phyloP scores from a whole-genome alignment of 1,140 invertebrate genomes.

The Heliconius hermathena region DNA sequence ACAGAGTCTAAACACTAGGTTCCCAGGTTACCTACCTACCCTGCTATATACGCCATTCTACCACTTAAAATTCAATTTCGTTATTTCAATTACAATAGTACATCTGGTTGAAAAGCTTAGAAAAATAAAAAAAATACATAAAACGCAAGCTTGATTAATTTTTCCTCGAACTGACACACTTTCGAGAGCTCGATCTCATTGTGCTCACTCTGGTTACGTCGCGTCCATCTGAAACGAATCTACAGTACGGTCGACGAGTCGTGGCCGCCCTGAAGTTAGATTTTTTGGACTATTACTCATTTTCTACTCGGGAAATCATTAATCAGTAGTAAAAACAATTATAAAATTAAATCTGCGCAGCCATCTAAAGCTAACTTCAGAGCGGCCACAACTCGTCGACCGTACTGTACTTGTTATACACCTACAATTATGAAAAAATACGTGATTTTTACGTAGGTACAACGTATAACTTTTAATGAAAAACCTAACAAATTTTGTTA shows the following conservation, averaged over 20 bases:
- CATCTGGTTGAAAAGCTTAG: neutral
- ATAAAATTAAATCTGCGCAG: too few species aligned
- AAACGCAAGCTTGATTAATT: conserved; percentile 14
- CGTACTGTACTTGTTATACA: neutral
- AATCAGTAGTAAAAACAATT: too few species aligned
- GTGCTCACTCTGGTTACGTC: conserved; percentile 17
- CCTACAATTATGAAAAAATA: neutral
- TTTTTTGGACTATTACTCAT: too few species aligned
- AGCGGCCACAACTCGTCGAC: too few species aligned
- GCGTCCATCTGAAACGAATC: conserved; percentile 16
- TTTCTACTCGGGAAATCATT: too few species aligned
- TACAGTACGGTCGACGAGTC: neutral
- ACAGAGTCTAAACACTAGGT: neutral
- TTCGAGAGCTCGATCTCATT: conserved; percentile 12
- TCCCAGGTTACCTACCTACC: too few species aligned
- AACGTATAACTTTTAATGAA: conserved; percentile 4
- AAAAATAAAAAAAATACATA: neutral
- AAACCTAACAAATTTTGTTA: neutral
- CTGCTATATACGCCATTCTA: too few species aligned
- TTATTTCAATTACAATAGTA: conserved; percentile 5
- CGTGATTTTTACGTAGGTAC: neutral
- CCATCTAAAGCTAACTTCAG: too few species aligned
- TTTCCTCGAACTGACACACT: conserved; percentile 8
- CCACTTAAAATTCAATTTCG: neutral
- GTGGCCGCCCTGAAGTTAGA: too few species aligned